These are phyloP conservation scores for Linhomoeus sp. DNA, from an alignment of 2,888 invertebrate genomes.

Conservation along the genomic window DNA sequence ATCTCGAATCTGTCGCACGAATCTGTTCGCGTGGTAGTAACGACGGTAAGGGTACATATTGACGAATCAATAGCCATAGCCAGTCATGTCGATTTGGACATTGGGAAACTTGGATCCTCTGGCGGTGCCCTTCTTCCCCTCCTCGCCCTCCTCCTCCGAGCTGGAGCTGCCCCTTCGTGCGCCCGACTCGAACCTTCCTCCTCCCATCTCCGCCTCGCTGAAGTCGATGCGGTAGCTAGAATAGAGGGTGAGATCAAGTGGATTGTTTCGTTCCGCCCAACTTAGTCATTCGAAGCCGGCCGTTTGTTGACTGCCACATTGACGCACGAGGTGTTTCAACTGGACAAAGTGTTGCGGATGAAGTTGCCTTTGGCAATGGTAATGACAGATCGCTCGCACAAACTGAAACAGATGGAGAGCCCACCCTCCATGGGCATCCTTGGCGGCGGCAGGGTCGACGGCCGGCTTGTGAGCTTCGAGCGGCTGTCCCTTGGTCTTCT, in stretches of 20 bases:
- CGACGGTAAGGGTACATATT: no score
- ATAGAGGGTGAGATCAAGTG: conserved; percentile 12
- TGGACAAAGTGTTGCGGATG: no score
- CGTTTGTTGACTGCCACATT: no score
- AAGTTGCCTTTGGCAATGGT: no score
- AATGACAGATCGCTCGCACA: no score
- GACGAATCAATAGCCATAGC: conserved; percentile 17
- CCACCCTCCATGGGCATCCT: conserved; percentile 3
- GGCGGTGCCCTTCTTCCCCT: neutral
- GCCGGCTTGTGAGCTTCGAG: conserved; percentile 2
- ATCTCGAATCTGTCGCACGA: no score
- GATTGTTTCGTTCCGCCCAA: no score
- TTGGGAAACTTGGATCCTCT: neutral
- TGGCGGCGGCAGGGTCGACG: conserved; percentile 1
- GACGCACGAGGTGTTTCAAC: no score
- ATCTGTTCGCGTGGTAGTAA: no score
- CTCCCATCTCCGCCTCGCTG: conserved; percentile 2
- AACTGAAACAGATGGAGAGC: no score
- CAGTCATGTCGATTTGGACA: conserved; percentile 25
- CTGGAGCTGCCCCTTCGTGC: neutral
- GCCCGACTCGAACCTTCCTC: neutral
- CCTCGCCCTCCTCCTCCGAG: neutral
- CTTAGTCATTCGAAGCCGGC: no score
- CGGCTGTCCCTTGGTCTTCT: neutral
- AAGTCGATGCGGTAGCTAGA: conserved; percentile 4